Percentiles rank a stretch among this genome's conserved stretches.
Conservation (phyloP, 2,888 invertebrate genomes). For the Tiliacea aurago region DNA sequence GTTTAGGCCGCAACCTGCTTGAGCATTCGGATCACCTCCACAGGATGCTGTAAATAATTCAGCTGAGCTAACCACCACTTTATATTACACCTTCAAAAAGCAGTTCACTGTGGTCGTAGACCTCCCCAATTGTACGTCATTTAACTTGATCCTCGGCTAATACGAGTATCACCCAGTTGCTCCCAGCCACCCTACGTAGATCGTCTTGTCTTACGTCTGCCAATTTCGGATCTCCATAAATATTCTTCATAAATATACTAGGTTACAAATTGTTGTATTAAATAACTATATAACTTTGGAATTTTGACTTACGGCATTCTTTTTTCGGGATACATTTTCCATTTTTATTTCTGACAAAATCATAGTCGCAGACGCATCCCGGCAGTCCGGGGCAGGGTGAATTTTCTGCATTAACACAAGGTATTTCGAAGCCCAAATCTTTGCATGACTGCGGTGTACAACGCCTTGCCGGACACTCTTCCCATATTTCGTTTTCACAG, state of each 20-base stretch:
- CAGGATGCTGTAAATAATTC: conserved; percentile 59
- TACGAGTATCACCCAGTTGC: neutral
- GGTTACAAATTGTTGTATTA: neutral
- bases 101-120: neutral
- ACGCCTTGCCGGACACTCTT: conserved; percentile 12
- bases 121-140: neutral
- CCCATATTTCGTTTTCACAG: conserved; percentile 19
- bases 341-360: conserved; percentile 28
- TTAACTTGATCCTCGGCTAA: neutral
- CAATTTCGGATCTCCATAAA: neutral
- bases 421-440: conserved; percentile 14
- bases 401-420: neutral
- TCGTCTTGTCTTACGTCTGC: neutral
- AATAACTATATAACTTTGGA: neutral
- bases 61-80: neutral
- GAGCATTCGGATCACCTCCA: conserved; percentile 66
- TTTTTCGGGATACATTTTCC: conserved; percentile 63
- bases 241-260: neutral
- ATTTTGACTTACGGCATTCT: conserved; percentile 63
- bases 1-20: conserved; percentile 65
- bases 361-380: conserved; percentile 41
- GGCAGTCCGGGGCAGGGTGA: conserved; percentile 18
- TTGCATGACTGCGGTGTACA: conserved; percentile 15
- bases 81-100: neutral
- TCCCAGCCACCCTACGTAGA: neutral